A percentile compares a stretch with the other conserved stretches of the same genome.
These are phyloP conservation scores for Apodemus sylvaticus DNA, from an alignment of 2,113 vertebrate species.

Conservation along the genomic window DNA sequence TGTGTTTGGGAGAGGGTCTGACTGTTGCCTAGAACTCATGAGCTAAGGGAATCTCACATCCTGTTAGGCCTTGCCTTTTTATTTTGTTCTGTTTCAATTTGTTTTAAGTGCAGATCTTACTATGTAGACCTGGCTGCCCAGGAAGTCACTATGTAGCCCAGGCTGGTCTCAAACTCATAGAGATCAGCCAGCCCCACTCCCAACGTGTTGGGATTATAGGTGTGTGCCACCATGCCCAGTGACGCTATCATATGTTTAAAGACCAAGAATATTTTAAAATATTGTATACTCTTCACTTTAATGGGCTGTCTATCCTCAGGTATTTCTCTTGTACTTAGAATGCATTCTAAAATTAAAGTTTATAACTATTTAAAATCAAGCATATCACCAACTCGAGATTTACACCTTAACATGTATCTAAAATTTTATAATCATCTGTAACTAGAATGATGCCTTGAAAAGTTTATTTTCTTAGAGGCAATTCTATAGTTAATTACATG, in stretches of 20 bases:
- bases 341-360: not conserved
- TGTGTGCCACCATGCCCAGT: not conserved
- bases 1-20: not conserved
- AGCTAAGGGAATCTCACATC: not conserved
- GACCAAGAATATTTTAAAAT: not conserved
- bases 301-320: not conserved
- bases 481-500: not conserved
- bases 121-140: not conserved
- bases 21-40: not conserved
- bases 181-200: not conserved
- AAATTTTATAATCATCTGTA: not conserved
- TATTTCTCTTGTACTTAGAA: not conserved
- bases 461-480: not conserved
- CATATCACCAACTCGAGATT: not conserved
- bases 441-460: not conserved
- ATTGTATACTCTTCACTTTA: not conserved
- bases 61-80: not conserved
- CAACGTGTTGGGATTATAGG: not conserved
- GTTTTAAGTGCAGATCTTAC: not conserved
- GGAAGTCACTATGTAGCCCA: not conserved
- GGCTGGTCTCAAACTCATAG: not conserved
- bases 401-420: not conserved
- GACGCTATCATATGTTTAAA: not conserved
- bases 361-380: not conserved
- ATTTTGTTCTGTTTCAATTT: not conserved